These are phyloP conservation scores for Nannospalax galili DNA, from an alignment of 2,113 vertebrate species.

Conservation along the genomic window DNA sequence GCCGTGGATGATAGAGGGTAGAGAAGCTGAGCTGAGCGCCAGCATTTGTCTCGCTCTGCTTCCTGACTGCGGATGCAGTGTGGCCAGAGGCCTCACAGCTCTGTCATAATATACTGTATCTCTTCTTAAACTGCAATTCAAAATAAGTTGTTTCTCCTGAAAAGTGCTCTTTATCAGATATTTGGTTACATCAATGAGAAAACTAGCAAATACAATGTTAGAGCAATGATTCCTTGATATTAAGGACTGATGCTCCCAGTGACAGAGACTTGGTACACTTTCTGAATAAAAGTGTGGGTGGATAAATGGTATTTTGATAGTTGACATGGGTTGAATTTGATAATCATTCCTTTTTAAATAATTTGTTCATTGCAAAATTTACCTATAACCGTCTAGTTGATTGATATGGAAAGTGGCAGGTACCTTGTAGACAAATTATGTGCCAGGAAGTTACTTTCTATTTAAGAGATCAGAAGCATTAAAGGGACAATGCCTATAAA, in stretches of 20 bases:
- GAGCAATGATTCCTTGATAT: fast-evolving
- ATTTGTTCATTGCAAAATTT: not conserved
- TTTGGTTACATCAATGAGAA: not conserved
- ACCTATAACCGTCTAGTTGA: not conserved
- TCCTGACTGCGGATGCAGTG: not conserved
- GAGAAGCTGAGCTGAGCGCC: too few relatives aligned
- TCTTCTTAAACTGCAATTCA: not conserved
- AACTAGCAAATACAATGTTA: too few relatives aligned
- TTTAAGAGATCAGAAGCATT: constrained; percentile 21
- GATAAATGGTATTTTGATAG: not conserved
- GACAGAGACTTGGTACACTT: fast-evolving
- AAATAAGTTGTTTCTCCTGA: not conserved
- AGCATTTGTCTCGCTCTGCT: not conserved
- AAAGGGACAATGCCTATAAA: not conserved
- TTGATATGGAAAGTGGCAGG: not conserved
- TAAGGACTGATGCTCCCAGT: not conserved
- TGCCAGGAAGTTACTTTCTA: not conserved
- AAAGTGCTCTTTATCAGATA: too few relatives aligned
- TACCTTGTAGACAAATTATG: not conserved
- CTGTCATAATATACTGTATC: not conserved
- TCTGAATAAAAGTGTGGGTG: not conserved
- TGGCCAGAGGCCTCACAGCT: not conserved
- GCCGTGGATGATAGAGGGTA: too few relatives aligned
- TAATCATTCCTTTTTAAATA: not conserved
- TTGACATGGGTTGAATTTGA: not conserved